Percentiles rank a stretch among this genome's conserved stretches.
Conservation (phyloP, 2,113 vertebrate species). For the Pampusana beccarii region DNA sequence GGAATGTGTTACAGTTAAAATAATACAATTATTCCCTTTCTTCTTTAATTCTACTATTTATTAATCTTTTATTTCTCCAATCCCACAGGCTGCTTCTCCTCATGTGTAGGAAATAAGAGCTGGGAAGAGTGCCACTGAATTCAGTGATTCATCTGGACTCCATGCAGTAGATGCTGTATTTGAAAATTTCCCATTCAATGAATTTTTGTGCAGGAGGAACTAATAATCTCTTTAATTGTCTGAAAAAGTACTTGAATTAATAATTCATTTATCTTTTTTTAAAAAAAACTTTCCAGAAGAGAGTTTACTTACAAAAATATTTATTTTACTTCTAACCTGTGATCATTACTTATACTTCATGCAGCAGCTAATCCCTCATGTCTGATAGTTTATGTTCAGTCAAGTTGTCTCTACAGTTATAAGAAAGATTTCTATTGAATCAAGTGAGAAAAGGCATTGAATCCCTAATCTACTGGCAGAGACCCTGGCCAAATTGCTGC, state of each 20-base stretch:
- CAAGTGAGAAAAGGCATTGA: neutral
- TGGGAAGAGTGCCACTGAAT: neutral
- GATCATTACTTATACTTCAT: neutral
- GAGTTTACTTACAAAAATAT: conserved; percentile 28
- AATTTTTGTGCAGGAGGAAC: neutral
- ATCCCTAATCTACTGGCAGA: neutral
- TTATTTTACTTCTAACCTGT: conserved; percentile 12
- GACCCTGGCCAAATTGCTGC: neutral
- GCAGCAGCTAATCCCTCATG: neutral
- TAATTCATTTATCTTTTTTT: neutral
- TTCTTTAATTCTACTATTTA: neutral
- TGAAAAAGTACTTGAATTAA: conserved; percentile 8
- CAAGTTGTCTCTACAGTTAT: neutral
- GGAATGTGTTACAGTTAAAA: neutral
- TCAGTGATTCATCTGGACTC: neutral
- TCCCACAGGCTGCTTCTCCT: neutral
- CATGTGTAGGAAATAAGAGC: neutral
- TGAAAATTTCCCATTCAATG: neutral
- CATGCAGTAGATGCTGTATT: neutral
- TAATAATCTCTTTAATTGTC: neutral
- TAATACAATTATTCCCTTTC: neutral
- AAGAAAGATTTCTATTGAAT: neutral
- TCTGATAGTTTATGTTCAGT: conserved; percentile 12
- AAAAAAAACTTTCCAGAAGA: neutral
- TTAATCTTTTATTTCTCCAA: neutral